Evolutionary conservation across 2,888 invertebrate genomes (phyloP).

Genomic region (Synergus laeviventris): DNA sequence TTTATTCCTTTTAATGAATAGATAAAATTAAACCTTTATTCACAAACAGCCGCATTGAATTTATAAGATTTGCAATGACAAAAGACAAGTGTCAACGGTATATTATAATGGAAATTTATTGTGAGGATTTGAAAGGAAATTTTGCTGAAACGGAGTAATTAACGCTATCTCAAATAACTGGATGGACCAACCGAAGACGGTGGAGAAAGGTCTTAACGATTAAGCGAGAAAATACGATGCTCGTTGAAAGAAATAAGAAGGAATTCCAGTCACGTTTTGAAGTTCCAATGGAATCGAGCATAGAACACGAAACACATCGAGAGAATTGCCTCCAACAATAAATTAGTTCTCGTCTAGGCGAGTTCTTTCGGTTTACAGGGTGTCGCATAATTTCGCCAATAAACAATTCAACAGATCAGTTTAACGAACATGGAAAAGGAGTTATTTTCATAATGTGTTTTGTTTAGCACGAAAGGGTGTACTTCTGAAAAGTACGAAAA

Average conservation of each 20-base stretch:
- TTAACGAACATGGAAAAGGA: too few relatives aligned
- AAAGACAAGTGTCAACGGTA: constrained; percentile 12
- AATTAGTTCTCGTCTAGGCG: constrained; percentile 46
- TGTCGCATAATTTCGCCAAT: constrained; percentile 18
- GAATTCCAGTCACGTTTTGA: constrained; percentile 29
- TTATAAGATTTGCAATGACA: constrained; percentile 17
- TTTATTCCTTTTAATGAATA: constrained; percentile 15
- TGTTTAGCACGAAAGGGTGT: too few relatives aligned
- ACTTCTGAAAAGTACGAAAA: too few relatives aligned
- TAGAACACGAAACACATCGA: constrained; percentile 43
- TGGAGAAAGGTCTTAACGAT: background rate
- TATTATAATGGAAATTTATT: constrained; percentile 27
- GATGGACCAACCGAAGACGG: constrained; percentile 8
- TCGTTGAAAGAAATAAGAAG: background rate
- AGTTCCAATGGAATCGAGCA: constrained; percentile 45
- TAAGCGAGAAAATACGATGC: background rate
- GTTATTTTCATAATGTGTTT: too few relatives aligned
- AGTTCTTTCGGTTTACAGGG: constrained; percentile 32
- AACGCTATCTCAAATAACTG: constrained; percentile 23
- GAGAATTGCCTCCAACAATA: constrained; percentile 39
- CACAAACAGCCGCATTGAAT: constrained; percentile 11
- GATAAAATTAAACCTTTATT: constrained; percentile 14
- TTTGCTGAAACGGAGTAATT: constrained; percentile 31
- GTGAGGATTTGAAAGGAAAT: constrained; percentile 23
- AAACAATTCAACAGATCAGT: background rate